A percentile compares a stretch with the other conserved stretches of the same genome.
These are phyloP conservation scores for Drosophila nigritarsus DNA, from an alignment of 2,888 invertebrate species.

Conservation along the genomic window DNA sequence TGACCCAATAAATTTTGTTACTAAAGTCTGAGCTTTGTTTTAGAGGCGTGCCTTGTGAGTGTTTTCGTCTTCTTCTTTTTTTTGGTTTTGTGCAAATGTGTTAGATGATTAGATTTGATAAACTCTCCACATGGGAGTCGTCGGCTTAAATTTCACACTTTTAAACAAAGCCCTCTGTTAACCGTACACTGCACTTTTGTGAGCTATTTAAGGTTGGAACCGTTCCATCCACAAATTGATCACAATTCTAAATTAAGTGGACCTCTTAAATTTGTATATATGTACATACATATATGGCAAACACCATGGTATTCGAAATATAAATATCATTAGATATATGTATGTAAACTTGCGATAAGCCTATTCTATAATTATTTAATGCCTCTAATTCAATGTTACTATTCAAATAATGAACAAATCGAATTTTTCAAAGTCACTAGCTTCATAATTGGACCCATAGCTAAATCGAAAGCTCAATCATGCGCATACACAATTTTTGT, in stretches of 20 bases:
- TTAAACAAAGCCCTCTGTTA: not conserved
- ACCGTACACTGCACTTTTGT: not conserved
- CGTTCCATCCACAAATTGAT: conserved; percentile 34
- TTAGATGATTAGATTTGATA: conserved; percentile 68
- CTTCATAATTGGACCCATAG: conserved; percentile 31
- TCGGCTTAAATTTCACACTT: not conserved
- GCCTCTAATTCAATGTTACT: conserved; percentile 20
- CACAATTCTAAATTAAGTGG: not conserved
- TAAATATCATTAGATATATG: not conserved
- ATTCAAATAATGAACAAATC: conserved; percentile 28
- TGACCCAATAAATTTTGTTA: conserved; percentile 71
- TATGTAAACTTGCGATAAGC: not conserved
- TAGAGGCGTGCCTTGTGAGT: conserved; percentile 27
- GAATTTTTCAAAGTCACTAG: conserved; percentile 9
- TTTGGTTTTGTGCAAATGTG: conserved; percentile 42
- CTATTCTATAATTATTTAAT: conserved; percentile 20
- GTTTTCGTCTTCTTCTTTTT: not conserved
- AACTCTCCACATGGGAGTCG: conserved; percentile 26
- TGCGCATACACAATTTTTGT: conserved; percentile 60
- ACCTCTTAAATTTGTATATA: not conserved
- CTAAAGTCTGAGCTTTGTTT: conserved; percentile 63
- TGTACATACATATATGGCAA: not conserved
- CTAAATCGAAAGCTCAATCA: conserved; percentile 48
- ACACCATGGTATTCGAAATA: not conserved
- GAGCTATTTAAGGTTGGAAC: conserved; percentile 23